Evolutionary conservation across 2,113 vertebrate genomes (phyloP).

Genomic region (Pedionomus torquatus): DNA sequence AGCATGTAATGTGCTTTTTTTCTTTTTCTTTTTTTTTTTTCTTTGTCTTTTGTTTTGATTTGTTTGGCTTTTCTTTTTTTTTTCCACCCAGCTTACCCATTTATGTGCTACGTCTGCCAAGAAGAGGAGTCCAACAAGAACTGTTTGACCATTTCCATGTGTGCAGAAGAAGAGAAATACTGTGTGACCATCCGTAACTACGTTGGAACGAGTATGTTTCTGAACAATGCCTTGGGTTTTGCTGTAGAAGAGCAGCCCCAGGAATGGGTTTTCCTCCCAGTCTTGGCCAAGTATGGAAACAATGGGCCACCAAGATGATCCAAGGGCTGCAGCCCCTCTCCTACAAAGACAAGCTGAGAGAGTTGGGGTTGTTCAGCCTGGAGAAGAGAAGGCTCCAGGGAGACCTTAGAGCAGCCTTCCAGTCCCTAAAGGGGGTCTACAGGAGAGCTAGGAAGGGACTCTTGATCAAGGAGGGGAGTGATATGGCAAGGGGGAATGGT

Average conservation of each 20-base stretch:
- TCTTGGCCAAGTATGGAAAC: accelerated
- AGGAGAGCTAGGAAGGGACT: no score
- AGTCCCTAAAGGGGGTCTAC: no score
- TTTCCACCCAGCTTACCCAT: not conserved
- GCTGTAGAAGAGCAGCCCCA: not conserved
- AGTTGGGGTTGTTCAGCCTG: no score
- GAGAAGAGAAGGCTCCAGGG: no score
- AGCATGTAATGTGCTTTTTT: not conserved
- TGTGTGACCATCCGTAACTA: not conserved
- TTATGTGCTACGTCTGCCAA: conserved; percentile 59
- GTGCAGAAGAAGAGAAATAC: conserved; percentile 25
- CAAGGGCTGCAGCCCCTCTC: no score
- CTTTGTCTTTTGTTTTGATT: no score
- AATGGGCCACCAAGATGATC: no score
- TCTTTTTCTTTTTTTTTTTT: accelerated
- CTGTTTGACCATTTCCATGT: conserved; percentile 58
- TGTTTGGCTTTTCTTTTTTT: no score
- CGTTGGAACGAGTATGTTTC: not conserved
- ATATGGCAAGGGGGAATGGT: no score
- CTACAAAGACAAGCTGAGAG: no score
- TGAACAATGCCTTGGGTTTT: not conserved
- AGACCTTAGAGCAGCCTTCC: no score
- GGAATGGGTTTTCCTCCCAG: not conserved
- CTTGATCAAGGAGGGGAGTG: no score
- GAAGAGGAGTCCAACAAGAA: conserved; percentile 52